Base-by-base conservation (phyloP, 2,113 vertebrate genomes). In the Cyphomyrus plagiostoma region DNA sequence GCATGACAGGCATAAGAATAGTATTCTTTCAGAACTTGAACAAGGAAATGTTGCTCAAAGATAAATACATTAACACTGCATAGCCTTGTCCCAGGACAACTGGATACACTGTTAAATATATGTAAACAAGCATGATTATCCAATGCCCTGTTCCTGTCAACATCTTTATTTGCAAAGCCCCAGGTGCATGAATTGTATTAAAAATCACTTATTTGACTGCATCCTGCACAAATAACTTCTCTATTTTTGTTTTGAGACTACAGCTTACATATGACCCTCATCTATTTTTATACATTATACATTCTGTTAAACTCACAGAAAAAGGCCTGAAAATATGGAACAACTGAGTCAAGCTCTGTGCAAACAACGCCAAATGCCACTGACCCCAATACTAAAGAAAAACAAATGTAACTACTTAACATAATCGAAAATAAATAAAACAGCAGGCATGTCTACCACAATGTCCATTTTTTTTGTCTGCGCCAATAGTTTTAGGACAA, bases 1-100 rank as follows among this genome's bases (percentile, higher is more conserved):
- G 49, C 50, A 48, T 26, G 77, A 39, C 26, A 17, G n/a, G 1
- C 66, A 77, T 30, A 58, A 56, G 92, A 93, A 95, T 93, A 95
- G 91, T 92, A 94, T 94, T 92, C 46, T 70, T 26, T 42, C 19
- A 58, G 95, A 95, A 93, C 92, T 95, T 91, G 39, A 95, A 94
- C 93, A 91, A 46, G 26, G 45, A 77, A 48, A 30, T 50, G 46
- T 89, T 39, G 9, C 50, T 74, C 42, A 17, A 85, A 66, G 35
- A n/a, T 35, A 26, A 84, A 85, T 19, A 53, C 88, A 53, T 49
- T 26, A 30, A 52, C 70, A 48, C 3, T 17, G 30, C 62, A 30
- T 46, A 50, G 5, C 49, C 21, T 21, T 77, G n/a, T 80, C 88
- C 49, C 66, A 80, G 26, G 7, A 77, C 39, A 74, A 26, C 23